Base-by-base conservation (phyloP, 1,140 invertebrate species). In the Temnothorax longispinosus region DNA sequence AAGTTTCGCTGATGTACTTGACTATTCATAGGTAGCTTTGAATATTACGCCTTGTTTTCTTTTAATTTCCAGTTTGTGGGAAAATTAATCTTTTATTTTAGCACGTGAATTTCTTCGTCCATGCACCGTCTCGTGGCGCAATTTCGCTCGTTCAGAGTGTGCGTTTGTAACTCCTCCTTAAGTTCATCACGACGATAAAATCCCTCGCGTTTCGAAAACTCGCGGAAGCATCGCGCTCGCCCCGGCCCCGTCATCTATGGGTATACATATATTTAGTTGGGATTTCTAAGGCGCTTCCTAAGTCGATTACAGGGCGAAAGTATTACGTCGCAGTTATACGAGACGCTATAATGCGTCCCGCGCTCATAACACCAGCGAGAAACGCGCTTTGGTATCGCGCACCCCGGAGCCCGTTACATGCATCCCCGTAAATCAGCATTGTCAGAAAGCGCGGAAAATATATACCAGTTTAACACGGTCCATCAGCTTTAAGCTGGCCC, bases 381-480 rank as follows among this genome's bases (percentile, higher is more conserved):
- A 69, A 44, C n/a, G 35, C 62, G 27, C 27, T 27, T 27, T 27
- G 44, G 38, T 15, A 77, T 60, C 56, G 64, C 65, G n/a, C 54
- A 69, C n/a, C 44, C 3, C 82, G 77, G 18, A 21, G 35, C 21
- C 21, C 74, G 62, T 67, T 65, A 69, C 50, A 81, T 50, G 75
- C 50, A 58, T 86, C 41, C 44, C 47, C 52, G 76, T 65, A 86
- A 71, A 86, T 67, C 76, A 81, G 60, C 75, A 81, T 81, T 81
- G 85, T 69, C 38, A 69, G 76, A 60, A 86, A 60, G 44, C 38
- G 82, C 52, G 69, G 56, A 75, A 85, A 87, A 85, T 85, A 75
- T 85, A 75, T 50, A 74, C 8, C 50, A 2, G 44, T 85, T 85
- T 71, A 58, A 38, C 76, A 69, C 58, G 69, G 50, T 87, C 80